phyloP scores from a whole-genome alignment of 2,888 invertebrate species.

The Drosophila anomalata region DNA sequence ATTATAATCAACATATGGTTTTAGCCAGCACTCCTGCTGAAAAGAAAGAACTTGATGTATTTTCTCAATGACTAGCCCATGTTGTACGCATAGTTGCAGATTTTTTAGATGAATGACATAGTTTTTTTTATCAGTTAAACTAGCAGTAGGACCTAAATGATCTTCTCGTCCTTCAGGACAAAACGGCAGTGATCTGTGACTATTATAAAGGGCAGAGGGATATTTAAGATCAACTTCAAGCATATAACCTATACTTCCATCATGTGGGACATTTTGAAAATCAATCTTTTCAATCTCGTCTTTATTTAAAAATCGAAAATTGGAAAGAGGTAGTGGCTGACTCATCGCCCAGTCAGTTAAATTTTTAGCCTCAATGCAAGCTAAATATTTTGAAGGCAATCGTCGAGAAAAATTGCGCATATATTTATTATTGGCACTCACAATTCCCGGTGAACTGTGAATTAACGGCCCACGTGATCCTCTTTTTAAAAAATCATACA shows the following conservation, averaged over 20 bases:
- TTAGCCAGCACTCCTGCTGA: background rate
- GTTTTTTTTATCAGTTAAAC: background rate
- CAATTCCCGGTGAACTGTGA: background rate
- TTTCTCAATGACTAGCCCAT: background rate
- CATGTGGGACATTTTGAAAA: background rate
- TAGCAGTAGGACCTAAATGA: background rate
- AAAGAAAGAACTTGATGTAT: slow-evolving; percentile 3
- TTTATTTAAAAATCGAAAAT: background rate
- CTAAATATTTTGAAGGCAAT: background rate
- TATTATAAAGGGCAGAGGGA: background rate
- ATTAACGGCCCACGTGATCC: background rate
- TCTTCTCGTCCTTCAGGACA: slow-evolving; percentile 10
- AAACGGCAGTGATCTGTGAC: background rate
- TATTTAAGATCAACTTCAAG: slow-evolving; percentile 1
- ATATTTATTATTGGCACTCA: background rate
- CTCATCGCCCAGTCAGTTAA: background rate
- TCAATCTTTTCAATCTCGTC: background rate
- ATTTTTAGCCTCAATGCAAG: slow-evolving; percentile 2
- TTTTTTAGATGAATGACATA: slow-evolving; percentile 13
- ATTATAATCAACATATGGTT: slow-evolving; percentile 5
- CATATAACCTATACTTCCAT: background rate
- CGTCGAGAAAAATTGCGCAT: background rate
- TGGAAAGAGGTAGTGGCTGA: background rate
- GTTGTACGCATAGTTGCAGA: background rate
- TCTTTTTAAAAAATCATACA: background rate